Base-by-base conservation (phyloP, 2,888 invertebrate species). In the Campoplex capitator region DNA sequence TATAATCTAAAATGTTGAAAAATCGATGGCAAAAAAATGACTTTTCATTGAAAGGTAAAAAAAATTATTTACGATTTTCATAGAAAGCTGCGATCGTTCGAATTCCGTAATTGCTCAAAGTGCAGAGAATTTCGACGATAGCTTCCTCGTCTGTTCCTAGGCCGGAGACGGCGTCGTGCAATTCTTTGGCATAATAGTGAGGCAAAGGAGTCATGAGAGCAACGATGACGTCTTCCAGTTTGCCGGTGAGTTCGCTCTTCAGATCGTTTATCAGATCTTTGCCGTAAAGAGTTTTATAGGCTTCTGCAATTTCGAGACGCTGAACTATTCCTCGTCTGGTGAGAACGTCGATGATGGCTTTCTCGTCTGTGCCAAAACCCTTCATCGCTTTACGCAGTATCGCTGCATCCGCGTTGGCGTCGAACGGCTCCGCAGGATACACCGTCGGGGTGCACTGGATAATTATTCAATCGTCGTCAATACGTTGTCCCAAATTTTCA, bases 261-360 rank as follows among this genome's bases (percentile, higher is more conserved):
- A 98, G 95, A 90, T 98, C 98, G 90, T 96, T 97, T 89, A 98
- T 95, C 92, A 98, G 94, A 93, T 98, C 97, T 96, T 97, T 94
- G 93, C 99, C 99, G 93, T 97, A 99, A 91, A 97, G 96, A 45
- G 98, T 98, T 95, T 99, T 99, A 95, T 97, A 99, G 35, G 97
- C 97, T 94, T 97, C 97, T 68, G 98, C 97, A 92, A 99, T 98
- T 95, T 98, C 97, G 90, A 98, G 95, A 87, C 99, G 96, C 95
- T 99, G 99, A 6, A 97, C 97, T 93, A 98, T 98, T 87, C 98
- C 98, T 88, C 99, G 96, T 89, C 97, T 97, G 82, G 98, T 97
- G 65, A 99, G 96, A 9, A 99, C 97, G 92, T 98, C 97, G 92
- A 98, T 98, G 94, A 99, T 98, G 85, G 98, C 97, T 92, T 97